Percentiles rank a stretch among this genome's conserved stretches.
These are phyloP conservation scores for Alosa sapidissima DNA, from an alignment of 2,797 vertebrate genomes.

Conservation along the genomic window DNA sequence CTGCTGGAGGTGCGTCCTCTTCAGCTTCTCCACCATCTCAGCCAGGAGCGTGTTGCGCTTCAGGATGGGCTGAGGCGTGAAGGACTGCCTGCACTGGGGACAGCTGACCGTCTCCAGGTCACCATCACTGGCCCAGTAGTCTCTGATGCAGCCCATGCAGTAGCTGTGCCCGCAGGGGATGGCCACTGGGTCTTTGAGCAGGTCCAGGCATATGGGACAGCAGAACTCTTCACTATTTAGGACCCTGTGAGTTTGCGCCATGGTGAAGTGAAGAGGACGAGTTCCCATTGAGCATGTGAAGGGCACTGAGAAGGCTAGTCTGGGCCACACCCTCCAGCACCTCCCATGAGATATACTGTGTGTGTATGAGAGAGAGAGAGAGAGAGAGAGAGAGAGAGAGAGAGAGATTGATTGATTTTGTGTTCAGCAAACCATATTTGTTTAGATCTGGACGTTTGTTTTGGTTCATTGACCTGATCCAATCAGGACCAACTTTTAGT, in stretches of 20 bases:
- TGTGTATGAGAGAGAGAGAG: neutral
- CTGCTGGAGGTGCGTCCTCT: conserved; percentile 20
- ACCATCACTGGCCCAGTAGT: conserved; percentile 24
- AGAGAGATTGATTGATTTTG: neutral
- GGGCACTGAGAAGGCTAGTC: neutral
- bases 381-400: no score
- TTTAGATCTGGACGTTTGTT: no score
- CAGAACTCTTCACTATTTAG: conserved; percentile 32
- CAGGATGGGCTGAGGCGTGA: conserved; percentile 30
- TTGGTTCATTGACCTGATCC: no score
- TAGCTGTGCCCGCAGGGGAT: conserved; percentile 37
- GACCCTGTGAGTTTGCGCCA: conserved; percentile 23
- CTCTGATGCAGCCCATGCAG: conserved; percentile 40
- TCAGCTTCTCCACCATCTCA: conserved; percentile 41
- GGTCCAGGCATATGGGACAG: conserved; percentile 41
- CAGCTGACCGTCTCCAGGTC: conserved; percentile 24
- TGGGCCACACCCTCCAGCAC: neutral
- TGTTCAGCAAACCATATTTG: no score
- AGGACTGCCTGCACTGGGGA: conserved; percentile 38
- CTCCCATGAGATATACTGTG: neutral
- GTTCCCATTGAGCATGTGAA: neutral
- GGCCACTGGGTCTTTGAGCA: conserved; percentile 39
- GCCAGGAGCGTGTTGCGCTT: conserved; percentile 36
- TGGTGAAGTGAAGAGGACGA: neutral
- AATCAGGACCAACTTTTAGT: no score